A percentile compares a stretch with the other conserved stretches of the same genome.
phyloP scores from a whole-genome alignment of 2,113 vertebrate genomes.

The Anas platyrhynchos region DNA sequence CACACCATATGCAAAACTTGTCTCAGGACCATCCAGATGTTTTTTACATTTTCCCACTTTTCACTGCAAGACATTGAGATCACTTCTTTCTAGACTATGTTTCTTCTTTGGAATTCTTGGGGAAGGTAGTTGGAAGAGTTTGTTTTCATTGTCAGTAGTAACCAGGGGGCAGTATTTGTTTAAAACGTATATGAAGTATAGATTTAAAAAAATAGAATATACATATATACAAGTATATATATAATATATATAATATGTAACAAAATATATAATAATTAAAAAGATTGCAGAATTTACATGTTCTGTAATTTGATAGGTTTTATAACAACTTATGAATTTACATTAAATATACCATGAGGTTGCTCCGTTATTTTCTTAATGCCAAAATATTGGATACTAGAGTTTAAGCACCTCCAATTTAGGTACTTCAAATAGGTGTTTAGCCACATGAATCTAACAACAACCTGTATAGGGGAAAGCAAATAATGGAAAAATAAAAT shows the following conservation, averaged over 20 bases:
- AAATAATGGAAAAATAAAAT: neutral
- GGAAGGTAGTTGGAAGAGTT: neutral
- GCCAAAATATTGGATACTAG: rapidly evolving
- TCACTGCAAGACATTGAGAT: neutral
- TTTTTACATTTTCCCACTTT: neutral
- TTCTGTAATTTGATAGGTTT: neutral
- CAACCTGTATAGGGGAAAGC: neutral
- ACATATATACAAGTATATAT: no score
- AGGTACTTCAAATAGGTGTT: rapidly evolving
- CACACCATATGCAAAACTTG: neutral
- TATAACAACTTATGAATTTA: neutral
- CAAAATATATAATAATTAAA: no score
- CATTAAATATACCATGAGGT: neutral
- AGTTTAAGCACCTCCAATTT: neutral
- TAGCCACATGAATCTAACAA: neutral
- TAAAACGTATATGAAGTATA: neutral
- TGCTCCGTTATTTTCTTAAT: neutral
- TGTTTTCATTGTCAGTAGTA: neutral
- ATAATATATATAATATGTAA: no score
- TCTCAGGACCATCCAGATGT: neutral
- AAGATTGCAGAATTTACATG: neutral
- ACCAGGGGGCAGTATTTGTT: neutral
- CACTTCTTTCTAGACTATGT: neutral
- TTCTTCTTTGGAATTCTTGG: neutral
- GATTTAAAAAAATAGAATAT: neutral